phyloP scores from a whole-genome alignment of 2,797 vertebrate genomes.

The Hydrophis major region DNA sequence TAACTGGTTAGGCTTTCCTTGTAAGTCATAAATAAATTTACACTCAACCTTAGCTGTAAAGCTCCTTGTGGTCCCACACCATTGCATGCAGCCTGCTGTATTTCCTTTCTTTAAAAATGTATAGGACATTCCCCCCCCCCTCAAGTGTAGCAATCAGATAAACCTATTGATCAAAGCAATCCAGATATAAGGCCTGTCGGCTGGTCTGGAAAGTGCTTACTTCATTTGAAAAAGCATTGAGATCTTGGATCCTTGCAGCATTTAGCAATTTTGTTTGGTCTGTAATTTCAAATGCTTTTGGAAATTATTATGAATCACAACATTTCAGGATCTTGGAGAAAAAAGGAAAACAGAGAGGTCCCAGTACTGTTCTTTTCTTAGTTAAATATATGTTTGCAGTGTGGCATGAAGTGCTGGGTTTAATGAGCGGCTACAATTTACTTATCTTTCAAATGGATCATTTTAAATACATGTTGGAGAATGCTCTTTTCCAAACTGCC shows the following conservation, averaged over 20 bases:
- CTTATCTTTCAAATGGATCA: conserved; percentile 71
- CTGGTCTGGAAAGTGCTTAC: conserved; percentile 39
- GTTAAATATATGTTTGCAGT: conserved; percentile 68
- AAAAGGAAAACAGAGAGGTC: conserved; percentile 36
- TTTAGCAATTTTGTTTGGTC: conserved; percentile 39
- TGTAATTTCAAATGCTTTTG: conserved; percentile 60
- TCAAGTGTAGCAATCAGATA: conserved; percentile 1
- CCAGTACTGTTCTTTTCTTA: conserved; percentile 63
- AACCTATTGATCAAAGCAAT: conserved; percentile 52
- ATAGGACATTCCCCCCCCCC: conserved; percentile 35
- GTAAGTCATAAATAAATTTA: not conserved
- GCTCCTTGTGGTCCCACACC: conserved; percentile 30
- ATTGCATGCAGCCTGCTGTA: conserved; percentile 40
- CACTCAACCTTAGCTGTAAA: conserved; percentile 8
- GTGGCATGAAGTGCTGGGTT: conserved; percentile 48
- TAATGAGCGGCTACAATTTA: conserved; percentile 65
- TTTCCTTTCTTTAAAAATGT: not conserved
- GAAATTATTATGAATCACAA: conserved; percentile 65
- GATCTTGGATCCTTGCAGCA: conserved; percentile 43
- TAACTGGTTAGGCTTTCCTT: not conserved
- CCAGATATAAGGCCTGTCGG: conserved; percentile 30
- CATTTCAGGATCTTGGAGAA: conserved; percentile 51
- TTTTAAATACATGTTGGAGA: conserved; percentile 68
- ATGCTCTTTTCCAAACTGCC: conserved; percentile 65
- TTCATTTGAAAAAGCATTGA: conserved; percentile 27